Evolutionary conservation across 2,888 invertebrate genomes (phyloP).

Genomic region (Lathronympha strigana): DNA sequence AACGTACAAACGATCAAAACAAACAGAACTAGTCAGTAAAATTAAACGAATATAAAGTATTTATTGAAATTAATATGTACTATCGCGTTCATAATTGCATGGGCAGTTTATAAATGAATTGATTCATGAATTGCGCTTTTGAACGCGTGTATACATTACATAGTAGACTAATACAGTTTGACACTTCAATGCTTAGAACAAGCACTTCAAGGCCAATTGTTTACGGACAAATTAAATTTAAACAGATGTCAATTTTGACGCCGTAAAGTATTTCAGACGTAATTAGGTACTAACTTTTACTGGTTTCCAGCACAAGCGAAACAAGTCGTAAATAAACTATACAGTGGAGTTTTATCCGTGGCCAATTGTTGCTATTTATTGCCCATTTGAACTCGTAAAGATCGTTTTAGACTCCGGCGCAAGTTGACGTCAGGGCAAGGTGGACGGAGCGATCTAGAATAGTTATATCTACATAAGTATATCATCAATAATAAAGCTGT

Average conservation of each 20-base stretch:
- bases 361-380: conserved; percentile 40
- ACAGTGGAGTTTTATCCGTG: conserved; percentile 36
- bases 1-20: too few species aligned
- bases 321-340: conserved; percentile 35
- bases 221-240: not conserved
- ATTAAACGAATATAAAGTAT: too few species aligned
- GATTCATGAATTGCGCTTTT: too few species aligned
- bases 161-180: not conserved
- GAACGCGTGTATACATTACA: too few species aligned
- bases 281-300: conserved; percentile 22
- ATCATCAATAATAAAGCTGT: conserved; percentile 6
- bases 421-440: conserved; percentile 37
- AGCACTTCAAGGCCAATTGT: not conserved
- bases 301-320: conserved; percentile 19
- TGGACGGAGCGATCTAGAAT: conserved; percentile 27
- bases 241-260: conserved; percentile 17
- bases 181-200: not conserved
- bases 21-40: too few species aligned
- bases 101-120: too few species aligned
- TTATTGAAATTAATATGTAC: too few species aligned
- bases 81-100: too few species aligned
- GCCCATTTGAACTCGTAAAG: conserved; percentile 42
- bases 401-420: conserved; percentile 40
- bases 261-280: conserved; percentile 16
- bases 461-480: not conserved